Evolutionary conservation across 53 echinoderm and acorn worm species (phyloP), one percentile per base, ranked within the genome.

Genomic region (Paelopatides confundens): DNA sequence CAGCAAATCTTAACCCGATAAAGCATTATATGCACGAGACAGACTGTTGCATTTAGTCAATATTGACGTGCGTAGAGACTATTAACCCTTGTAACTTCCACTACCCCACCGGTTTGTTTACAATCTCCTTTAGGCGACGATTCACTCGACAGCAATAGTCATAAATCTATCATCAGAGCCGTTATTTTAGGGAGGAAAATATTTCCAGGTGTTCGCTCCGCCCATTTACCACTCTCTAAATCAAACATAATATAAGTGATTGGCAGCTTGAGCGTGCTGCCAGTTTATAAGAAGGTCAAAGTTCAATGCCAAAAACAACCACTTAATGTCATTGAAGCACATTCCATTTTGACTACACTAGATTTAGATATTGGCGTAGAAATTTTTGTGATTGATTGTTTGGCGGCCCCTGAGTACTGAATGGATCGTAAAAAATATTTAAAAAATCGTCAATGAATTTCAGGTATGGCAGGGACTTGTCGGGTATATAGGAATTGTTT

Each of bases 171-270:
- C 58, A 21, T 14, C 10, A n/a, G 0, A 18, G 21, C 58, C 21
- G 58, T n/a, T 21, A 21, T 18, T 21, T 3, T 2, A 54, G 54
- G 1, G 54, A 21, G 18, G 58, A 21, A 58, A 58, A 21, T 6
- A 58, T 58, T 58, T 58, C 58, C 58, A 58, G 58, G 58, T 58
- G 58, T 58, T 58, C 21, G 58, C 58, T 58, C 58, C 58, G 58
- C 58, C 58, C 58, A 58, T 23, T 6, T 58, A 23, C 21, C 58
- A 58, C 21, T n/a, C 58, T 58, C 58, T 2, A n/a, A 58, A 21
- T 58, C 58, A 58, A 58, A 18, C 21, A 23, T 58, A 58, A 17
- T n/a, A 3, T 0, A 58, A 21, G 6, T 58, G 58, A 58, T 58
- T 58, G 58, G 58, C 58, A 58, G 21, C 18, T 18, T 58, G 58